These are phyloP conservation scores for Megaceryle maxima DNA, from an alignment of 2,113 vertebrate genomes.

Conservation along the genomic window DNA sequence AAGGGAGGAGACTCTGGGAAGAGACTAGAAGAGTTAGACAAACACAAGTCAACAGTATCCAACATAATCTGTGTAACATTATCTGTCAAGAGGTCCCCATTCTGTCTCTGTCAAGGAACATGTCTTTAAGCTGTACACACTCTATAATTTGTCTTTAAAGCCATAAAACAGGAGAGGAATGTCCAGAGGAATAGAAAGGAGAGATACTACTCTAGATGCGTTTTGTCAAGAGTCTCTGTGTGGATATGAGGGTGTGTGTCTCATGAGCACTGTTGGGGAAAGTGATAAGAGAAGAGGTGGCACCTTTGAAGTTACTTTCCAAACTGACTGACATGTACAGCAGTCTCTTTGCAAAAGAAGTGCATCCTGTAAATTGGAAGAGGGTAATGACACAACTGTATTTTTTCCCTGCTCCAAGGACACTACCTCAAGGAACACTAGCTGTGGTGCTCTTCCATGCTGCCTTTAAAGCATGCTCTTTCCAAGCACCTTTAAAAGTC, in stretches of 20 bases:
- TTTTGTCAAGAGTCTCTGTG: neutral
- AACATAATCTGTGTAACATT: neutral
- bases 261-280: neutral
- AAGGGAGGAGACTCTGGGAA: neutral
- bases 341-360: neutral
- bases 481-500: neutral
- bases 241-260: neutral
- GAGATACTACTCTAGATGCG: neutral
- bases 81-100: neutral
- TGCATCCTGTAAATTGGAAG: neutral
- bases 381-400: neutral
- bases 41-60: neutral
- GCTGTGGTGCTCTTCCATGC: neutral
- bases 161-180: neutral
- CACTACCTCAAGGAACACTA: neutral
- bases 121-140: rapidly evolving
- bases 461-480: neutral
- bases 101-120: neutral
- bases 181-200: neutral
- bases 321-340: neutral
- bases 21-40: neutral
- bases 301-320: neutral
- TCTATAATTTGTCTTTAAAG: neutral
- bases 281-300: neutral
- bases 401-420: neutral